These are phyloP conservation scores for Phoxinus phoxinus DNA, from an alignment of 2,113 vertebrate species.

Conservation along the genomic window DNA sequence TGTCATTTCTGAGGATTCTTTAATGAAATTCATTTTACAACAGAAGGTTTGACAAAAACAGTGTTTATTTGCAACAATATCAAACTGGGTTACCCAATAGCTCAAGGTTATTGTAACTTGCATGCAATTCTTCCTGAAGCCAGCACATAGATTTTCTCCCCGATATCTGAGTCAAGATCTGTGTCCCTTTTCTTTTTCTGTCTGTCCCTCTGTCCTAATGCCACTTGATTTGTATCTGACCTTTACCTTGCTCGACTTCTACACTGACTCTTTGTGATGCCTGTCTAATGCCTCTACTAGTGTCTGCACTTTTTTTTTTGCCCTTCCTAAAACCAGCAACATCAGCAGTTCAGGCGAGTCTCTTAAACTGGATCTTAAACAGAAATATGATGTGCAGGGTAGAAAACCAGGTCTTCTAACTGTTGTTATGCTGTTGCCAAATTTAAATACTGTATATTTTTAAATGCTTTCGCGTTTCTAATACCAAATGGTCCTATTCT, in stretches of 20 bases:
- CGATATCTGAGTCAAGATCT: neutral
- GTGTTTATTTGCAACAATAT: neutral
- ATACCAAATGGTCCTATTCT: neutral
- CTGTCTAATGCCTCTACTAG: neutral
- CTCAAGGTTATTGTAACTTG: too few species aligned
- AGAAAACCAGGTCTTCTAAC: neutral
- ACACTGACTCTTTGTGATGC: conserved; percentile 1
- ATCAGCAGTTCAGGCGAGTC: neutral
- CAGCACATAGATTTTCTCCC: too few species aligned
- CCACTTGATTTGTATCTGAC: neutral
- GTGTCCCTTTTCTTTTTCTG: neutral
- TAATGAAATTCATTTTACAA: neutral
- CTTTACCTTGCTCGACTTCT: neutral
- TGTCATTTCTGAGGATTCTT: neutral
- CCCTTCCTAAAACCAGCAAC: conserved; percentile 10
- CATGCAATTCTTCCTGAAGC: too few species aligned
- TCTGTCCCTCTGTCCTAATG: neutral
- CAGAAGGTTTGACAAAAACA: neutral
- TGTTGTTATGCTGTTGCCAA: neutral
- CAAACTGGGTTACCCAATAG: too few species aligned
- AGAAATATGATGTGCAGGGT: neutral
- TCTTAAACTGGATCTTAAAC: conserved; percentile 5
- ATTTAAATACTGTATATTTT: neutral
- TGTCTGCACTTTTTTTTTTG: conserved; percentile 3
- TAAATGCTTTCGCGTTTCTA: neutral